These are phyloP conservation scores for Lumbricus terrestris DNA, from an alignment of 2,888 invertebrate genomes.

Conservation along the genomic window DNA sequence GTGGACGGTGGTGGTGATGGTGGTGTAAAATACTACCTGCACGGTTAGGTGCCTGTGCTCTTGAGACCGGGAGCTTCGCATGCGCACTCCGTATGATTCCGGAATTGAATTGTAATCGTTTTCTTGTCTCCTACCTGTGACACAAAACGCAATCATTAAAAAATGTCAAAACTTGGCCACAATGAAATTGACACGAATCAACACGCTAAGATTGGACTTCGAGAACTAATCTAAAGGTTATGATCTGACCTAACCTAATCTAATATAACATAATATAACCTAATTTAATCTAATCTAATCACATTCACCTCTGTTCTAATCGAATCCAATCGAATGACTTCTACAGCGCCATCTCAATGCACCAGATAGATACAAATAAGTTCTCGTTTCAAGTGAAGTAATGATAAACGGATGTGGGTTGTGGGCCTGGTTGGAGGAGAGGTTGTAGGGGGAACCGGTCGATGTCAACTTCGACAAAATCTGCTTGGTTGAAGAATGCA, in stretches of 20 bases:
- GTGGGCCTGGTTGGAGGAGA: no score
- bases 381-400: not conserved
- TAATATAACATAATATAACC: no score
- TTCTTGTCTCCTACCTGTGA: not conserved
- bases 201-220: not conserved
- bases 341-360: not conserved
- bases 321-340: not conserved
- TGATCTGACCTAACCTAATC: not conserved
- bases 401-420: no score
- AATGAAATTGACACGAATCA: not conserved
- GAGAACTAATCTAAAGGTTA: not conserved
- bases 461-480: no score
- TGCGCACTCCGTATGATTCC: not conserved
- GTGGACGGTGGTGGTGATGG: no score
- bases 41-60: no score
- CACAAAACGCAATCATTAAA: not conserved
- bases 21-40: no score
- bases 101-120: not conserved
- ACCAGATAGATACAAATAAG: not conserved
- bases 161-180: not conserved
- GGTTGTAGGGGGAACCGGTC: no score
- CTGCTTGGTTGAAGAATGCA: no score
- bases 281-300: not conserved
- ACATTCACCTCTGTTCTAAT: no score
- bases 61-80: not conserved